Percentiles rank a stretch among this genome's conserved stretches.
Evolutionary conservation across 2,113 vertebrate genomes (phyloP).

Genomic region (Hemicordylus capensis): DNA sequence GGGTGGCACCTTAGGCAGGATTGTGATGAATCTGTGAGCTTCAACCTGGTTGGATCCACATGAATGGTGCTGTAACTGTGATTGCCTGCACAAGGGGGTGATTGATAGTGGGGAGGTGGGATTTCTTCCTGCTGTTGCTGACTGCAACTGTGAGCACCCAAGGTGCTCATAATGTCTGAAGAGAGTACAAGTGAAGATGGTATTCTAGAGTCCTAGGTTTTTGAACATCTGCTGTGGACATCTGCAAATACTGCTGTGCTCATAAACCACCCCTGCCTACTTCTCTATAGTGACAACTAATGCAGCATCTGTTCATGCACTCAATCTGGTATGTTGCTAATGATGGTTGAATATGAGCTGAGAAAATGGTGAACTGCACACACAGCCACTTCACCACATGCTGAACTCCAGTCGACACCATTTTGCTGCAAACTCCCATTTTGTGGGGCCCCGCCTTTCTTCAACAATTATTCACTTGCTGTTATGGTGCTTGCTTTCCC

Average conservation of each 20-base stretch:
- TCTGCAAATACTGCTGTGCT: not conserved
- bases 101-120: too few relatives aligned
- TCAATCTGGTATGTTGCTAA: not conserved
- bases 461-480: not conserved
- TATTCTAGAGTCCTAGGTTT: not conserved
- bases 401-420: not conserved
- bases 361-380: not conserved
- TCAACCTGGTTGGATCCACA: not conserved
- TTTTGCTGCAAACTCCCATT: not conserved
- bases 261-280: not conserved
- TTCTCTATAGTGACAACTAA: not conserved
- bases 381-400: not conserved
- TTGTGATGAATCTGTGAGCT: too few relatives aligned
- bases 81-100: not conserved
- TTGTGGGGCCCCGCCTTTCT: not conserved
- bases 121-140: too few relatives aligned
- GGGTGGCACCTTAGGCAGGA: too few relatives aligned
- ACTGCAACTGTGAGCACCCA: too few relatives aligned
- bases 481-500: not conserved
- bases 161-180: too few relatives aligned
- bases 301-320: not conserved
- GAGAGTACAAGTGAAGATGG: not conserved
- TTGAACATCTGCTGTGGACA: not conserved
- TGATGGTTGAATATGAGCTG: not conserved
- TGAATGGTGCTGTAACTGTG: too few relatives aligned